Evolutionary conservation across 2,113 vertebrate species (phyloP), one percentile per base, ranked within the genome.

Genomic region (Phalacrocorax pelagicus): DNA sequence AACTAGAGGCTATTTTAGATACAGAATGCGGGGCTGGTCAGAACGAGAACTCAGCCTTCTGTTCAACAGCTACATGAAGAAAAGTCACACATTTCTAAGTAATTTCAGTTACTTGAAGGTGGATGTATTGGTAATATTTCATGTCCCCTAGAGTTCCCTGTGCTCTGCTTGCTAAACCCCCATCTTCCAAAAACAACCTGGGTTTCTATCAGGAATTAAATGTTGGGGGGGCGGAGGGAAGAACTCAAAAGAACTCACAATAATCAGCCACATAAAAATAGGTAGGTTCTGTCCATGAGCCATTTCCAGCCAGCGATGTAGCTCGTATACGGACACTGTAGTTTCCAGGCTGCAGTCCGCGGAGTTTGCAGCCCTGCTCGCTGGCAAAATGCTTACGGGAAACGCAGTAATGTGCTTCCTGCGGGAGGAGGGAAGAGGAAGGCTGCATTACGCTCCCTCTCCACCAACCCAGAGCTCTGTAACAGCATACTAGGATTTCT

Each of bases 251-350:
- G 32, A 58, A 97, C 99, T 99, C 98, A 99, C 99, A 92, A 49
- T 98, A 98, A 90, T 99, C 99, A 0, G 98, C 98, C 97, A 99
- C 98, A 4, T 98, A 99, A 92, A 99, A 99, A 67, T 99, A 98
- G 18, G 98, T 97, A 5, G 98, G 98, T 9, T 99, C 99, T 0
- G 99, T 99, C 98, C 99, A 99, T 2, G 99, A 99, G 62, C 99
- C 99, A 0, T 99, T 99, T 29, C 99, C 99, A 2, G 99, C 99
- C 97, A 99, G 94, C 1, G 99, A 99, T 3, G 99, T 99, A 49
- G 99, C 99, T 7, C 99, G 98, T 42, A 99, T 94, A 4, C 98
- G 97, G 66, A 99, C 98, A 1, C 99, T 99, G 98, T 99, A 99
- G 96, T 99, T 99, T 23, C 99, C 99, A 2, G 99, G 99, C 9